Base-by-base conservation (phyloP, 2,797 vertebrate species). In the Cynopterus sphinx region DNA sequence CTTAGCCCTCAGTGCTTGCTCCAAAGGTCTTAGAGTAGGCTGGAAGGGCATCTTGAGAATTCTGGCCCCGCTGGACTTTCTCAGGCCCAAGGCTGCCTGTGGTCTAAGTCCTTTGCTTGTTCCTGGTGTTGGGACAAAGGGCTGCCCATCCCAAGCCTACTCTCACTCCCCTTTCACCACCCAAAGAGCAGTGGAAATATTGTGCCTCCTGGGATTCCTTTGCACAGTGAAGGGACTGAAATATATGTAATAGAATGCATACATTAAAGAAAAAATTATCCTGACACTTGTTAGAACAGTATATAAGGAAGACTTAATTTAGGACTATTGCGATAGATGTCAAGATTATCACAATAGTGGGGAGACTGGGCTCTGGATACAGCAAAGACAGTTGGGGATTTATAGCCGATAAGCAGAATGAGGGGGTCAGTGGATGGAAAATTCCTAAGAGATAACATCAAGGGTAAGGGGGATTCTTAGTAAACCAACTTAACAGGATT, bases 261-360 rank as follows among this genome's bases (percentile, higher is more conserved):
- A 15, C 68, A 82, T 49, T 81, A 73, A 65, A 84, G 90, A 63
- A 93, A 36, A 84, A 59, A 24, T 81, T 39, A 74, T 79, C 57
- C 79, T 67, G 57, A 71, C 41, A 16, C 41, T 63, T n/a, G 8
- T 65, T 73, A 65, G 70, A 77, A 51, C 17, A 41, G 73, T 22
- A 19, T 28, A 4, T 11, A 26, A 91, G 53, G 55, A 85, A 46
- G 71, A 6, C 65, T 73, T 86, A 12, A 49, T 33, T 73, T 8
- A 43, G 49, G 33, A 75, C n/a, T 57, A 13, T 5, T 57, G 70
- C 13, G 0, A 17, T 41, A 49, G 43, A 28, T 21, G 21, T 78
- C 6, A 36, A 84, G 49, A 41, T 9, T 17, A 2, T 43, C 39
- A 26, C 71, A 39, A 6, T 1, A 51, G 33, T 12, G 4, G 28